Percentiles rank a stretch among this genome's conserved stretches.
These are phyloP conservation scores for Myocastor coypus DNA, from an alignment of 2,113 vertebrate species.

Conservation along the genomic window DNA sequence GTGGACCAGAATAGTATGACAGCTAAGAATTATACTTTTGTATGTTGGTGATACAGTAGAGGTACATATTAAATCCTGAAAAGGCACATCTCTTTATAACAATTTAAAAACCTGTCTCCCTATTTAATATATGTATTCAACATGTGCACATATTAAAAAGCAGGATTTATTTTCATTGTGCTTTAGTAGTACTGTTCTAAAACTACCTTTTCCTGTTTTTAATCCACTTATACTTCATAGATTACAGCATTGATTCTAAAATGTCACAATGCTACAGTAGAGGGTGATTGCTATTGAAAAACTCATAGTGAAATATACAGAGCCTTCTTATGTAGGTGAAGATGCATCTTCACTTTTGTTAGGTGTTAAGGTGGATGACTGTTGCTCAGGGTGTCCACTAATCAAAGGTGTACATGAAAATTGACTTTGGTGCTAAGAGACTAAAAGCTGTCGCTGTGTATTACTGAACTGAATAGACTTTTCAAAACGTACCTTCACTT, in stretches of 20 bases:
- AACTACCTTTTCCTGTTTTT: conserved; percentile 5
- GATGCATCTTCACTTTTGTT: conserved; percentile 15
- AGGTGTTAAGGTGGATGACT: neutral
- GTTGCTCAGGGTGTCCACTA: neutral
- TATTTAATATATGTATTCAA: conserved; percentile 61
- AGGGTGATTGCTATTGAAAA: neutral
- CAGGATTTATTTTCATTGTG: conserved; percentile 72
- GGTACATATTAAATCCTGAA: conserved; percentile 59
- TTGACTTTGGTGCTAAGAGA: neutral
- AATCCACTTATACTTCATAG: conserved; percentile 14
- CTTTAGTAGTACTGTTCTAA: conserved; percentile 51
- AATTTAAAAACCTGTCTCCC: conserved; percentile 56
- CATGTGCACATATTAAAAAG: conserved; percentile 62
- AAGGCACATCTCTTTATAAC: conserved; percentile 85
- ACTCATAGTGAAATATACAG: neutral
- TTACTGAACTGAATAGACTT: neutral
- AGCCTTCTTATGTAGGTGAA: neutral
- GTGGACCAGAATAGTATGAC: conserved; percentile 57
- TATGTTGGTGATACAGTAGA: conserved; percentile 55
- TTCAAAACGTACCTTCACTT: conserved; percentile 37
- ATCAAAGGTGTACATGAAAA: conserved; percentile 5
- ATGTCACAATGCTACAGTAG: conserved; percentile 34
- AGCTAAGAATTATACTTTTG: conserved; percentile 77
- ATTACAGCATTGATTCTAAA: conserved; percentile 8
- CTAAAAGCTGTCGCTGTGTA: neutral